A percentile compares a stretch with the other conserved stretches of the same genome.
phyloP scores from a whole-genome alignment of 2,113 vertebrate species.

The Seriola rivoliana region DNA sequence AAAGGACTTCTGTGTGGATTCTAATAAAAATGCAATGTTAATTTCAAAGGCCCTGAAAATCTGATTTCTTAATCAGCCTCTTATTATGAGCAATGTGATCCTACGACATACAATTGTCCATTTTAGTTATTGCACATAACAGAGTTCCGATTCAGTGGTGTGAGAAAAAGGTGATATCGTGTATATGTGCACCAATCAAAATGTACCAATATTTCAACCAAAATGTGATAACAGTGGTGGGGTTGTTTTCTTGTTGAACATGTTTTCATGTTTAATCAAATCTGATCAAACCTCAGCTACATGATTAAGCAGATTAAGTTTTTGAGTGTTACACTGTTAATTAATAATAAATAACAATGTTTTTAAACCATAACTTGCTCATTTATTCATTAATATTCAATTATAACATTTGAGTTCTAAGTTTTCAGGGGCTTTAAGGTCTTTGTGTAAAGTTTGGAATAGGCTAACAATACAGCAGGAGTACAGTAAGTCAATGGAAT shows the following conservation, averaged over 20 bases:
- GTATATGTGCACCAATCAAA: background rate
- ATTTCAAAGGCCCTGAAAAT: background rate
- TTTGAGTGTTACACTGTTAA: no score
- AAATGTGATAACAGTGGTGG: background rate
- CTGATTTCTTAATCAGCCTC: background rate
- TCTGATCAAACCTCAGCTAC: background rate
- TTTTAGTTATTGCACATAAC: background rate
- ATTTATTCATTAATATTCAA: no score
- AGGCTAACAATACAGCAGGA: background rate
- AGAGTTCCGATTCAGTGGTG: background rate
- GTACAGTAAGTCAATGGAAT: background rate
- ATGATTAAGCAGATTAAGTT: background rate
- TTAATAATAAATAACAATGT: no score
- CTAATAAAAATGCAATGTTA: slow-evolving; percentile 9
- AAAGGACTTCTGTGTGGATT: slow-evolving; percentile 15
- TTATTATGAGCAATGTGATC: background rate
- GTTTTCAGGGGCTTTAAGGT: background rate
- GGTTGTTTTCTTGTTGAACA: background rate
- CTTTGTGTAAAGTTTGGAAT: background rate
- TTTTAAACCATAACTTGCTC: no score
- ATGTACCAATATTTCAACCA: background rate
- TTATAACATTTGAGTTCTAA: background rate
- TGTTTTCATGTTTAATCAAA: background rate
- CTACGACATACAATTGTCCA: background rate
- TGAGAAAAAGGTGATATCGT: background rate